These are phyloP conservation scores for Argyra leucocephala DNA, from an alignment of 2,888 invertebrate genomes.

Conservation along the genomic window DNA sequence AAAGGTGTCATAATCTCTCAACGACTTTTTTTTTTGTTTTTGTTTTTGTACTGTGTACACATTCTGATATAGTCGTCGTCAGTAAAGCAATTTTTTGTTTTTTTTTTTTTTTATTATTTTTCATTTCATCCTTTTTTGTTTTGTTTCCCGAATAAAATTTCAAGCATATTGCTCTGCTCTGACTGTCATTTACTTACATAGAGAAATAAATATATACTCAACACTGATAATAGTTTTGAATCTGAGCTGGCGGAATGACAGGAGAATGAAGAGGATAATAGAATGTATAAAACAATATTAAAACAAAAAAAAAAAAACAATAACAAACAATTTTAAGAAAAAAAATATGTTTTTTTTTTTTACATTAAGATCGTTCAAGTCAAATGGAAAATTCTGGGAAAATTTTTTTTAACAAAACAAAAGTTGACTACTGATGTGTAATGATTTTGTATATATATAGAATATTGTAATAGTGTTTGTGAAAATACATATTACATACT, in stretches of 20 bases:
- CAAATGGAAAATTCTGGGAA: conserved; percentile 6
- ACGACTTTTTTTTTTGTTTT: too few relatives aligned
- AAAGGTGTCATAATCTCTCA: conserved; percentile 6
- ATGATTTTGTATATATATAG: too few relatives aligned
- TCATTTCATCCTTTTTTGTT: background rate
- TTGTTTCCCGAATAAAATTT: background rate
- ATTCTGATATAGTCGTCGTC: background rate
- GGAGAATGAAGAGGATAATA: background rate
- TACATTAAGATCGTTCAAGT: too few relatives aligned
- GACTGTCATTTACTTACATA: too few relatives aligned
- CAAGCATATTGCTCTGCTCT: too few relatives aligned
- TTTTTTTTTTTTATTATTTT: background rate
- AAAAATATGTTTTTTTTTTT: background rate
- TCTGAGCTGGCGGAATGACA: too few relatives aligned
- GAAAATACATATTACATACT: too few relatives aligned
- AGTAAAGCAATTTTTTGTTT: background rate
- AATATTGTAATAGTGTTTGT: too few relatives aligned
- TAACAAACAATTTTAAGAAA: background rate
- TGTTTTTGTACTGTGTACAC: too few relatives aligned
- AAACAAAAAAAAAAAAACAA: background rate
- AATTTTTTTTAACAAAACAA: background rate
- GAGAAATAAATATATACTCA: too few relatives aligned
- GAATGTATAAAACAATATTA: background rate
- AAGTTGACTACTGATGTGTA: too few relatives aligned
- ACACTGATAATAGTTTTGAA: too few relatives aligned